Percentiles rank a stretch among this genome's conserved stretches.
Conservation (phyloP, 2,888 invertebrate species). For the Drosophila formosana region DNA sequence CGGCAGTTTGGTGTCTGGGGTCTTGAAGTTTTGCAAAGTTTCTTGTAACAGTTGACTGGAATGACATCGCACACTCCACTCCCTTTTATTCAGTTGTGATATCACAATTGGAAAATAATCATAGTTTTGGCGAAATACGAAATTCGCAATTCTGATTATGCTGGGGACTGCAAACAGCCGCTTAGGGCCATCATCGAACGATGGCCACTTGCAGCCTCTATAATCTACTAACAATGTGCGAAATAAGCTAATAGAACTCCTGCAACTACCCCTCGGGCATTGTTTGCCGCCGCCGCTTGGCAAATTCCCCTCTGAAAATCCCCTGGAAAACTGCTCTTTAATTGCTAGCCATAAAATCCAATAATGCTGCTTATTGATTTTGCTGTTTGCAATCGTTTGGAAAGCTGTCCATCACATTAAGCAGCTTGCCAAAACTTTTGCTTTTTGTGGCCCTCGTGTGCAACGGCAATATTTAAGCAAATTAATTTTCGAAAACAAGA, state of each 20-base stretch:
- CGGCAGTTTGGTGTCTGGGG: conserved; percentile 39
- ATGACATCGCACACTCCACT: conserved; percentile 25
- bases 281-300: not conserved
- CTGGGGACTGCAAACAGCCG: conserved; percentile 60
- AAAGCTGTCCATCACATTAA: conserved; percentile 4
- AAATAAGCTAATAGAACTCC: conserved; percentile 43
- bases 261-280: not conserved
- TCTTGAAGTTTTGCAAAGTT: conserved; percentile 47
- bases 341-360: conserved; percentile 49
- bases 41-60: conserved; percentile 50
- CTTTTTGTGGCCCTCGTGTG: too few relatives aligned
- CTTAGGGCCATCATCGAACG: conserved; percentile 35
- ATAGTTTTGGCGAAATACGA: conserved; percentile 53
- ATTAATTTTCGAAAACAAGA: not conserved
- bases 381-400: conserved; percentile 7
- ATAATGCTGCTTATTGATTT: conserved; percentile 56
- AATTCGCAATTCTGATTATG: conserved; percentile 58
- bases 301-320: not conserved
- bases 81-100: conserved; percentile 3
- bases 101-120: conserved; percentile 68
- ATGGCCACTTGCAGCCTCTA: conserved; percentile 29
- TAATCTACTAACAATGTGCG: conserved; percentile 64
- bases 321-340: conserved; percentile 35
- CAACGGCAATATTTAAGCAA: not conserved
- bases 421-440: not conserved